These are phyloP conservation scores for Ophion ellenae DNA, from an alignment of 2,888 invertebrate species.

Conservation along the genomic window DNA sequence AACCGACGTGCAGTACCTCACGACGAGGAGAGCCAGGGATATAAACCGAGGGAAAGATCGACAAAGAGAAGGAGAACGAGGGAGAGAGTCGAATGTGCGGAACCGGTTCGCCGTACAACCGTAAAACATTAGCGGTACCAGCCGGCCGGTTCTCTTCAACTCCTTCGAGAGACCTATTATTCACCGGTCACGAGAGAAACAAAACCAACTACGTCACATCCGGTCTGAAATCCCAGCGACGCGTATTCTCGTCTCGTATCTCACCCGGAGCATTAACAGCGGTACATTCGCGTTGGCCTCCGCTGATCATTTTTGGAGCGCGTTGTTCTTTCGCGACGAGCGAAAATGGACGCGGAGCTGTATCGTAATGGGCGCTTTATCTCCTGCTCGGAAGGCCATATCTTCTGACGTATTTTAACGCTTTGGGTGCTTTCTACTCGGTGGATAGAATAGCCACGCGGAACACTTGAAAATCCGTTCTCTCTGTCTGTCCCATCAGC, in stretches of 20 bases:
- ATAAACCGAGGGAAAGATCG: slow-evolving; percentile 18
- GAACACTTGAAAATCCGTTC: not conserved
- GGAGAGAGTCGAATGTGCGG: slow-evolving; percentile 35
- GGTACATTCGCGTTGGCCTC: slow-evolving; percentile 14
- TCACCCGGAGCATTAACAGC: not conserved
- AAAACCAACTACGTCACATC: slow-evolving; percentile 58
- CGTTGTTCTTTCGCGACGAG: not conserved
- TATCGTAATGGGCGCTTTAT: not conserved
- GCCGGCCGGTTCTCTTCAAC: slow-evolving; percentile 41
- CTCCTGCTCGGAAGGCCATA: not conserved
- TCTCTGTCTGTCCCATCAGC: not conserved
- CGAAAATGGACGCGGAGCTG: not conserved
- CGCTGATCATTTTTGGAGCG: not conserved
- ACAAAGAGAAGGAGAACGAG: slow-evolving; percentile 30
- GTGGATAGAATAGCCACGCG: not conserved
- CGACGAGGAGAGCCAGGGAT: slow-evolving; percentile 12
- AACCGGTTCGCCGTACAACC: slow-evolving; percentile 60
- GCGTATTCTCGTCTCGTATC: slow-evolving; percentile 4
- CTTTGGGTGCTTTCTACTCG: not conserved
- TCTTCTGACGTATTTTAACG: not conserved
- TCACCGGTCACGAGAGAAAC: slow-evolving; percentile 41
- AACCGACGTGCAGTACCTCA: slow-evolving; percentile 1
- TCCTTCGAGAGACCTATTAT: slow-evolving; percentile 46
- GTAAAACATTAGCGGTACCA: slow-evolving; percentile 57
- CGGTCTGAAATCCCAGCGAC: slow-evolving; percentile 52